Evolutionary conservation across 30 jellyfish, hydroid and myxozoan genomes (phyloP).

Genomic region (Pseudorhiza aurosa): DNA sequence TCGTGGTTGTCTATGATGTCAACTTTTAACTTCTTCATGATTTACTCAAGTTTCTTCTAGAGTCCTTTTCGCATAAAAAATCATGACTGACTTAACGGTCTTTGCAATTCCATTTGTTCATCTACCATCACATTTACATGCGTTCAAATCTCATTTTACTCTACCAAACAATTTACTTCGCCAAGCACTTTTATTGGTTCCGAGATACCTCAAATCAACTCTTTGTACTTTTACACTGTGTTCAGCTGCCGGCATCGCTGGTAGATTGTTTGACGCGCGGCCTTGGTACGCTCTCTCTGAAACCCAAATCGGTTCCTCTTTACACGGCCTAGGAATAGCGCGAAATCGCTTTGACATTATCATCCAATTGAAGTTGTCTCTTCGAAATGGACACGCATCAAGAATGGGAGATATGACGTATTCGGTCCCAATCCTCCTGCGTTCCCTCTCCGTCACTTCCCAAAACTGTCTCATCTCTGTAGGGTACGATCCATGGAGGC

Average conservation of each 20-base stretch:
- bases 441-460: slow-evolving; percentile 41
- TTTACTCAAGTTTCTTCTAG: no score
- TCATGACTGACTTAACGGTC: no score
- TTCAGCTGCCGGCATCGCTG: background rate
- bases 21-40: no score
- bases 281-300: slow-evolving; percentile 38
- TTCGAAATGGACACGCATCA: slow-evolving; percentile 72
- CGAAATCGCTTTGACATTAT: slow-evolving; percentile 33
- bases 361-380: slow-evolving; percentile 69
- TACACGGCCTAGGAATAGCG: slow-evolving; percentile 78
- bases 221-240: slow-evolving; percentile 20
- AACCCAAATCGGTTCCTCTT: slow-evolving; percentile 79
- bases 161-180: no score
- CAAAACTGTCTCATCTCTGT: slow-evolving; percentile 65
- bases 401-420: slow-evolving; percentile 66
- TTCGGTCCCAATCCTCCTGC: slow-evolving; percentile 26
- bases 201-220: slow-evolving; percentile 2
- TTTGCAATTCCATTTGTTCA: no score
- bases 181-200: background rate
- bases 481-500: slow-evolving; percentile 84
- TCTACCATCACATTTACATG: no score
- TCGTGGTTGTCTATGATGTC: no score
- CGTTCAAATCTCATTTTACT: no score
- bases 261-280: slow-evolving; percentile 10
- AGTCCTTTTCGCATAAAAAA: no score